These are phyloP conservation scores for Lemur catta DNA, from an alignment of 2,797 vertebrate genomes.

Conservation along the genomic window DNA sequence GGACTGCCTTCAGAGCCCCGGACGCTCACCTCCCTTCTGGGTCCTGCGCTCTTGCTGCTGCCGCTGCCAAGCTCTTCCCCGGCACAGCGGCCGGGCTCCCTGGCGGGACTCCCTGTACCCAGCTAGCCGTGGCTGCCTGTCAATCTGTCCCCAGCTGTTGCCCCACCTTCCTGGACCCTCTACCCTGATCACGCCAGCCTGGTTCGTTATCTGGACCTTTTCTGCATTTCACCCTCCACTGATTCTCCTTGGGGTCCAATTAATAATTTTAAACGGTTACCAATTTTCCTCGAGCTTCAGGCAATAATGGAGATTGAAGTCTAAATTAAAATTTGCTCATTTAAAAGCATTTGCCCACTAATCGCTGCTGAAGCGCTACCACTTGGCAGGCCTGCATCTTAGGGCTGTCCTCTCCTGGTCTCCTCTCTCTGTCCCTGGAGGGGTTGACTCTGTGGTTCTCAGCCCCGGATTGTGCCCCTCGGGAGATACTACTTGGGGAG, in stretches of 20 bases:
- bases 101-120: background rate
- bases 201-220: slow-evolving; percentile 3
- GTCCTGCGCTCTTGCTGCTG: too few species aligned
- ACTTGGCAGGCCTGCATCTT: background rate
- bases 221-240: slow-evolving; percentile 58
- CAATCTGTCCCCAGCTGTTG: background rate
- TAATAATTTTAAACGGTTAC: slow-evolving; percentile 71
- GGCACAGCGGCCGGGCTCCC: accelerated
- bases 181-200: accelerated
- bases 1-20: background rate
- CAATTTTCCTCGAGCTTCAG: slow-evolving; percentile 61
- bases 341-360: slow-evolving; percentile 65
- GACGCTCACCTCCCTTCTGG: background rate
- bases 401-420: background rate
- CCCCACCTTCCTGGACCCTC: background rate
- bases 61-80: background rate
- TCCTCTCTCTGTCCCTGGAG: background rate
- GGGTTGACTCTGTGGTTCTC: background rate
- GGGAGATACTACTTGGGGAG: background rate
- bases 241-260: slow-evolving; percentile 52
- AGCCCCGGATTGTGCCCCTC: background rate
- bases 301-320: slow-evolving; percentile 65
- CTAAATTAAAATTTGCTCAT: slow-evolving; percentile 77
- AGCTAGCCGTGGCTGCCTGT: background rate
- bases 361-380: background rate